phyloP scores from a whole-genome alignment of 2,113 vertebrate genomes.

The Ammodytes dubius region DNA sequence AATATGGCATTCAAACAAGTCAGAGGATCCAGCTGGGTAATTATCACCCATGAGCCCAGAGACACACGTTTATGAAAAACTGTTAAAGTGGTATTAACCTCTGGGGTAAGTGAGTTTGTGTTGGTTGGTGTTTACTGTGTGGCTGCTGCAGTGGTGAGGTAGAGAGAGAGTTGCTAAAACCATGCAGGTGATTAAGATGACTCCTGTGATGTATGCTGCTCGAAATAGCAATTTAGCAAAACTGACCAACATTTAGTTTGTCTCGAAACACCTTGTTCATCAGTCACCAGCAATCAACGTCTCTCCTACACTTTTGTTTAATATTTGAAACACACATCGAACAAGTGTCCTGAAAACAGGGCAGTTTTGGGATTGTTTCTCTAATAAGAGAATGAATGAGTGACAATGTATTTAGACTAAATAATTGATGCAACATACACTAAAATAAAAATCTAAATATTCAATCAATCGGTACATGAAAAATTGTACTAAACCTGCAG shows the following conservation, averaged over 20 bases:
- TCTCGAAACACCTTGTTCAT: not conserved
- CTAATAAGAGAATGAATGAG: no score
- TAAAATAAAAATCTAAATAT: not conserved
- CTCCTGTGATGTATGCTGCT: slow-evolving; percentile 12
- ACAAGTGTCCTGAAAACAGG: not conserved
- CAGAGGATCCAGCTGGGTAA: slow-evolving; percentile 34
- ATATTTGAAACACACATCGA: not conserved
- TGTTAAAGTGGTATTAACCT: not conserved
- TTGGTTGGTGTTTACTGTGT: not conserved
- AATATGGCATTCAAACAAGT: slow-evolving; percentile 37
- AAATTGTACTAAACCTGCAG: no score
- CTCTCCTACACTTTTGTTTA: not conserved
- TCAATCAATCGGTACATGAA: no score
- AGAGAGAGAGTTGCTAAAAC: not conserved
- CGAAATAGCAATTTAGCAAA: not conserved
- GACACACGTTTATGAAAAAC: slow-evolving; percentile 8
- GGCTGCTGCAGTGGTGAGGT: not conserved
- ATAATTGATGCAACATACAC: not conserved
- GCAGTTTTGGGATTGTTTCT: not conserved
- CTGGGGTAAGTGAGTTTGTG: not conserved
- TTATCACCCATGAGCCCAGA: slow-evolving; percentile 37
- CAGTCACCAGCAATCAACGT: not conserved
- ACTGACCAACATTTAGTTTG: not conserved
- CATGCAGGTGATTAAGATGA: not conserved
- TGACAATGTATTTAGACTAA: not conserved